These are phyloP conservation scores for Presbytis comata DNA, from an alignment of 2,797 vertebrate species.

Conservation along the genomic window DNA sequence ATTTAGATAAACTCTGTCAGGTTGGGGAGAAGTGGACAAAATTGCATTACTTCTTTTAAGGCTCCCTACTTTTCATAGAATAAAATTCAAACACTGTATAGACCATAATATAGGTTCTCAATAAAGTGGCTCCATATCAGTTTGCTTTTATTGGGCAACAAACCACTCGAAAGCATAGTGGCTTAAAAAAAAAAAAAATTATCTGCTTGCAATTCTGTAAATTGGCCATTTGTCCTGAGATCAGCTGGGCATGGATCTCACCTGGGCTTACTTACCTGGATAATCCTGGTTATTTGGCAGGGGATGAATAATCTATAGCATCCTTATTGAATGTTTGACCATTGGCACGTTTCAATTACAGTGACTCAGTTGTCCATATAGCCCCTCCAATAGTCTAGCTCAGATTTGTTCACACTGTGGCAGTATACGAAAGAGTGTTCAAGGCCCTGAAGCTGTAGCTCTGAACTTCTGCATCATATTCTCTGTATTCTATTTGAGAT, in stretches of 20 bases:
- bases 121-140: background rate
- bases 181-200: background rate
- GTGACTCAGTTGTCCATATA: background rate
- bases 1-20: background rate
- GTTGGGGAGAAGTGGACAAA: background rate
- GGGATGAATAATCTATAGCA: background rate
- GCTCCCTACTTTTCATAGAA: background rate
- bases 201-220: background rate
- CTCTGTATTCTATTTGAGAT: background rate
- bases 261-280: background rate
- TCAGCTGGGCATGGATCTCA: background rate
- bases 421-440: background rate
- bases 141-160: background rate
- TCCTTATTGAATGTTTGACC: background rate
- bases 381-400: background rate
- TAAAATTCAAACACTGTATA: background rate
- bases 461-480: background rate
- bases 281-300: background rate
- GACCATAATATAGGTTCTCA: background rate
- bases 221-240: background rate
- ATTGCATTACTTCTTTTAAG: background rate
- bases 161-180: background rate
- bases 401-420: background rate
- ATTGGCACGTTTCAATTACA: background rate
- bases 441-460: background rate